Conservation (phyloP, 2,888 invertebrate genomes). For the Lymantria monacha region DNA sequence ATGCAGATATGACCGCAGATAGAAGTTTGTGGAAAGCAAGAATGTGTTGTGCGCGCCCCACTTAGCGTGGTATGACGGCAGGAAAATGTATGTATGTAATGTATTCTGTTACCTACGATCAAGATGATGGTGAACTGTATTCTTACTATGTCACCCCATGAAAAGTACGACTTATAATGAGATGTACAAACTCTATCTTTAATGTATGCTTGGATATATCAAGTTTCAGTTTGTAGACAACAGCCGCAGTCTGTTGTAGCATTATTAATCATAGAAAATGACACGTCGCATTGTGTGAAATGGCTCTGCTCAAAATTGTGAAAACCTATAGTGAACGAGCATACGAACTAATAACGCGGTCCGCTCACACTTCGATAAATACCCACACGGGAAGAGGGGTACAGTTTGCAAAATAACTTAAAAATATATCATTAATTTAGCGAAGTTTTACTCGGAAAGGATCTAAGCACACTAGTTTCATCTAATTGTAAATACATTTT, state of each 20-base stretch:
- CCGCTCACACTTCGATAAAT: constrained; percentile 71
- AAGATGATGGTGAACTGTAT: too few species aligned
- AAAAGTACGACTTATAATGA: too few species aligned
- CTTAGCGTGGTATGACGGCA: too few species aligned
- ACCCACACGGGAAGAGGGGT: constrained; percentile 63
- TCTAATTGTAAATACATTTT: too few species aligned
- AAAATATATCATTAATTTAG: not conserved
- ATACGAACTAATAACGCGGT: constrained; percentile 70
- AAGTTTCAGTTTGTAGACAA: constrained; percentile 13
- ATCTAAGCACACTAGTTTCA: too few species aligned
- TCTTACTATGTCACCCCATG: too few species aligned
- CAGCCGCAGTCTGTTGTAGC: constrained; percentile 42
- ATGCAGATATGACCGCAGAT: too few species aligned
- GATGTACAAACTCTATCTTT: not conserved
- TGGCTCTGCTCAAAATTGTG: constrained; percentile 75
- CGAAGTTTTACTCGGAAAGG: too few species aligned
- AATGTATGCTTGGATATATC: not conserved
- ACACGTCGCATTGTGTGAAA: constrained; percentile 68
- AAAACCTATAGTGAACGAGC: constrained; percentile 73
- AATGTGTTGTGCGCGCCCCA: too few species aligned
- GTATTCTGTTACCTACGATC: too few species aligned
- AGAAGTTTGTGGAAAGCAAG: too few species aligned
- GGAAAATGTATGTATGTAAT: too few species aligned
- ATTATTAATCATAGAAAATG: constrained; percentile 80
- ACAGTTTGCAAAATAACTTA: constrained; percentile 48